Percentiles rank a stretch among this genome's conserved stretches.
Conservation (phyloP, 1,140 invertebrate species). For the Drosophila sp. region DNA sequence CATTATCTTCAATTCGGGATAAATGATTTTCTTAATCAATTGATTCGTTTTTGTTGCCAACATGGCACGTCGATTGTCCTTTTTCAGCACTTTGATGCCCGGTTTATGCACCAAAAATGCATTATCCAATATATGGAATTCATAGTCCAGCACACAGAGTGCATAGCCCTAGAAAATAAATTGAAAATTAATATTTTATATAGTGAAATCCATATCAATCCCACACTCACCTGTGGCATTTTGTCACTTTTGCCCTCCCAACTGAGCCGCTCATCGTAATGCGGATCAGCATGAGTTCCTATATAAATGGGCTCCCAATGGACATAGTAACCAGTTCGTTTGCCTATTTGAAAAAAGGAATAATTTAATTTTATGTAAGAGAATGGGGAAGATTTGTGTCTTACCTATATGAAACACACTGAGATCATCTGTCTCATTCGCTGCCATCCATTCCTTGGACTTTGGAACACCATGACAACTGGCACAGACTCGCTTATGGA, state of each 20-base stretch:
- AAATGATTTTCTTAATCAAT: slow-evolving; percentile 91
- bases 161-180: slow-evolving; percentile 89
- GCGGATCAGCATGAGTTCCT: slow-evolving; percentile 92
- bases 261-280: slow-evolving; percentile 93
- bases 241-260: slow-evolving; percentile 96
- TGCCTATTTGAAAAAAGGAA: slow-evolving; percentile 84
- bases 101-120: slow-evolving; percentile 94
- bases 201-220: too few relatives aligned
- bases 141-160: slow-evolving; percentile 93
- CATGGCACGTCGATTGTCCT: slow-evolving; percentile 89
- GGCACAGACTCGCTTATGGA: slow-evolving; percentile 95
- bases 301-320: slow-evolving; percentile 97
- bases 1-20: slow-evolving; percentile 92
- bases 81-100: slow-evolving; percentile 92
- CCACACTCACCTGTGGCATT: slow-evolving; percentile 92
- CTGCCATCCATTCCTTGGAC: slow-evolving; percentile 91
- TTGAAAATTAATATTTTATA: slow-evolving; percentile 22
- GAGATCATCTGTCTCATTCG: slow-evolving; percentile 87
- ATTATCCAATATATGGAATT: slow-evolving; percentile 95
- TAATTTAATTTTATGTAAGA: not conserved
- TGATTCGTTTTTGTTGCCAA: slow-evolving; percentile 91
- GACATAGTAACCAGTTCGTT: slow-evolving; percentile 89
- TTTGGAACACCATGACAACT: slow-evolving; percentile 94
- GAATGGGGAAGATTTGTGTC: not conserved
- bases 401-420: slow-evolving; percentile 93